Evolutionary conservation across 2,113 vertebrate genomes (phyloP).

Genomic region (Gobiocypris rarus): DNA sequence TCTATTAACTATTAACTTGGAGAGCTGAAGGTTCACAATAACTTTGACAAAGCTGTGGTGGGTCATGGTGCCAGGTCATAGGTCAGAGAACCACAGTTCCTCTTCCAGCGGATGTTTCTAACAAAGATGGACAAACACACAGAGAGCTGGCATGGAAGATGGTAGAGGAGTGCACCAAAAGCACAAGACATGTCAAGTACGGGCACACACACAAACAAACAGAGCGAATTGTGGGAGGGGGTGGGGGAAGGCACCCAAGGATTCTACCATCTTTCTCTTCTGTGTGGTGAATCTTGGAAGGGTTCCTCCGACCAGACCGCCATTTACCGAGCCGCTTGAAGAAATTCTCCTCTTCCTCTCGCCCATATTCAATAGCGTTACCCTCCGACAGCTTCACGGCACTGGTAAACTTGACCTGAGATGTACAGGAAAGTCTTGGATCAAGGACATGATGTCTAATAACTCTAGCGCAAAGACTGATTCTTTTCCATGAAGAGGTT

Average conservation of each 20-base stretch:
- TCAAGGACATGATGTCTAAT: neutral
- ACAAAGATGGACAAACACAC: slow-evolving; percentile 49
- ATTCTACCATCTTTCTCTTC: slow-evolving; percentile 93
- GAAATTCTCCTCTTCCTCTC: slow-evolving; percentile 99
- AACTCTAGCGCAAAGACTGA: neutral
- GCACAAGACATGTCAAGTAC: slow-evolving; percentile 57
- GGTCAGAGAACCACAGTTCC: slow-evolving; percentile 44
- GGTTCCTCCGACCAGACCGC: slow-evolving; percentile 88
- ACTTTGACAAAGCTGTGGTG: slow-evolving; percentile 29
- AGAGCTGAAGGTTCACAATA: slow-evolving; percentile 42
- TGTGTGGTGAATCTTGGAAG: slow-evolving; percentile 90
- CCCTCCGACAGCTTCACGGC: slow-evolving; percentile 95
- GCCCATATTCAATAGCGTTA: slow-evolving; percentile 86
- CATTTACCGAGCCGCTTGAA: slow-evolving; percentile 99
- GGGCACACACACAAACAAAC: slow-evolving; percentile 61
- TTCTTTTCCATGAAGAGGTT: neutral
- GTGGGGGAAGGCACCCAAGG: slow-evolving; percentile 69
- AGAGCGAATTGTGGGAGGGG: slow-evolving; percentile 53
- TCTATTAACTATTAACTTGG: slow-evolving; percentile 41
- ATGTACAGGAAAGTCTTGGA: neutral
- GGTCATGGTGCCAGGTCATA: slow-evolving; percentile 45
- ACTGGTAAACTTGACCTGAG: slow-evolving; percentile 98
- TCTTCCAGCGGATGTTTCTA: slow-evolving; percentile 50
- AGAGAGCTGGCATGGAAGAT: slow-evolving; percentile 60
- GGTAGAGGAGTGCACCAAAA: slow-evolving; percentile 59